phyloP scores from a whole-genome alignment of 1,140 invertebrate genomes.

The Macrobrachium rosenbergii region DNA sequence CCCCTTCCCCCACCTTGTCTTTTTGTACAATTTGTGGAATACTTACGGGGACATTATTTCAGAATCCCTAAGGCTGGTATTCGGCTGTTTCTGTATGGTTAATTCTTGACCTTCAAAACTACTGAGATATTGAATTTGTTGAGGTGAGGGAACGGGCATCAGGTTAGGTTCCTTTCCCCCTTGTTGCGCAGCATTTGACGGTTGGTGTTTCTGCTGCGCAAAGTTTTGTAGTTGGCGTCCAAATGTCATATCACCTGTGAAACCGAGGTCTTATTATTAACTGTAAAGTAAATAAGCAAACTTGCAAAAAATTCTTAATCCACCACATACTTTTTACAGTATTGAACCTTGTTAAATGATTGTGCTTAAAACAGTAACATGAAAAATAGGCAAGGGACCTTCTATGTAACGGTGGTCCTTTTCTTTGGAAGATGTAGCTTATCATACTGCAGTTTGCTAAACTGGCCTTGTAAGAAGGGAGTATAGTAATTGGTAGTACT shows the following conservation, averaged over 20 bases:
- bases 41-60: slow-evolving; percentile 69
- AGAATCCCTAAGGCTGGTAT: slow-evolving; percentile 85
- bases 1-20: not conserved
- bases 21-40: not conserved
- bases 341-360: too few species aligned
- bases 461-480: too few species aligned
- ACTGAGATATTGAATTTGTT: slow-evolving; percentile 95
- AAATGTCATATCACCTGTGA: slow-evolving; percentile 78
- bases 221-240: slow-evolving; percentile 83
- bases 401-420: too few species aligned
- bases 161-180: slow-evolving; percentile 86
- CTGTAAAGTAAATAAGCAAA: too few species aligned
- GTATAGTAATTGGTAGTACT: too few species aligned
- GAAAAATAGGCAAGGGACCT: too few species aligned
- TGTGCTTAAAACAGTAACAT: too few species aligned
- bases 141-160: slow-evolving; percentile 95
- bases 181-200: not conserved
- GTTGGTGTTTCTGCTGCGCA: slow-evolving; percentile 81
- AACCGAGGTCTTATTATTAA: not conserved
- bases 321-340: too few species aligned
- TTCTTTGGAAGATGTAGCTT: too few species aligned
- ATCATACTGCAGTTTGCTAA: too few species aligned
- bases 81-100: slow-evolving; percentile 96
- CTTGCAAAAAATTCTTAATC: too few species aligned
- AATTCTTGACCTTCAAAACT: slow-evolving; percentile 96